Conservation (phyloP, 2,113 vertebrate genomes). For the Buteo buteo region DNA sequence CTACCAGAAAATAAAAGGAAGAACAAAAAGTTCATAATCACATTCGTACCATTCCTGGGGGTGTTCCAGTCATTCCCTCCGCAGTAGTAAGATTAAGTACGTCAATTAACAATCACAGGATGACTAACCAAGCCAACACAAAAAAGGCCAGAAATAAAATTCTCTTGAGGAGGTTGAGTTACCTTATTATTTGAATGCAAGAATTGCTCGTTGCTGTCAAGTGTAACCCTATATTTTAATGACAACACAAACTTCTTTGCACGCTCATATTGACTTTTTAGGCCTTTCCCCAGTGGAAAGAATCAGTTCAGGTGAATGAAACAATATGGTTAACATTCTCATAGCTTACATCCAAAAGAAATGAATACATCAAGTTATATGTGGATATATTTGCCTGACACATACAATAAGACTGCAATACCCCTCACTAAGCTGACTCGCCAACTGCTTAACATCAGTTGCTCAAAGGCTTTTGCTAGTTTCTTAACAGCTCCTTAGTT, state of each 20-base stretch:
- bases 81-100: neutral
- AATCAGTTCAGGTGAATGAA: neutral
- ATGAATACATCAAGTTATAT: neutral
- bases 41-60: neutral
- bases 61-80: neutral
- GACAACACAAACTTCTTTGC: neutral
- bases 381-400: neutral
- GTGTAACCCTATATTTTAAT: neutral
- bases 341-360: neutral
- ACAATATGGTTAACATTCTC: neutral
- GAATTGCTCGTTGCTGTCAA: neutral
- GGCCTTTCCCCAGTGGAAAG: neutral
- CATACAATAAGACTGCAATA: neutral
- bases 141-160: neutral
- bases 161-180: neutral
- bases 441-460: neutral
- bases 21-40: neutral
- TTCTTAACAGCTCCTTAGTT: neutral
- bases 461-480: neutral
- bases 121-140: neutral
- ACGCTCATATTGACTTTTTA: neutral
- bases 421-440: neutral
- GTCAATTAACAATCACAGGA: slow-evolving; percentile 9
- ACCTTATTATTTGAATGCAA: neutral
- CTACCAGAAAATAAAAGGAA: neutral